Conservation (phyloP, 2,888 invertebrate genomes). For the Hypsopygia costalis region DNA sequence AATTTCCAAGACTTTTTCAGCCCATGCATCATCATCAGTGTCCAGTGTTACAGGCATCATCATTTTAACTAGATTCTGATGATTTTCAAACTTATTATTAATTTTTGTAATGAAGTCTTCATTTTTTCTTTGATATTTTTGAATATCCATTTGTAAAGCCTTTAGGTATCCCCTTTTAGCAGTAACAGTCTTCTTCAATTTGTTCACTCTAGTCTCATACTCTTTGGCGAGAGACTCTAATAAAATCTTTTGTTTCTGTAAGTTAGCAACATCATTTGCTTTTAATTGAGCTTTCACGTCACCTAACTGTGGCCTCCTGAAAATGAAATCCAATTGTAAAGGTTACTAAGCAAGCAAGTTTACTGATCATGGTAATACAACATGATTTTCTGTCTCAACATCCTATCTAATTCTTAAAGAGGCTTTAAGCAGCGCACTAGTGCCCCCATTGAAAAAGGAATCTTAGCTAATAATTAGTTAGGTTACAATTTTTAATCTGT, state of each 20-base stretch:
- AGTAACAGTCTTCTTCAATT: constrained; percentile 52
- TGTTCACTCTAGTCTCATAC: constrained; percentile 58
- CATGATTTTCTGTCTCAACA: too few species aligned
- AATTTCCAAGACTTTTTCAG: constrained; percentile 43
- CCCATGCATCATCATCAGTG: constrained; percentile 44
- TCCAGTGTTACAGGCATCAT: constrained; percentile 32
- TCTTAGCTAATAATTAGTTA: too few species aligned
- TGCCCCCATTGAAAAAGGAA: too few species aligned
- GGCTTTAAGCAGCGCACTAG: too few species aligned
- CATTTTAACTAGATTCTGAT: constrained; percentile 37
- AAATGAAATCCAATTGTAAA: too few species aligned
- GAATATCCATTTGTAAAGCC: constrained; percentile 64
- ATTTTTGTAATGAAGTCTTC: constrained; percentile 52
- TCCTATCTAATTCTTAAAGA: too few species aligned
- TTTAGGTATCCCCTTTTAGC: constrained; percentile 66
- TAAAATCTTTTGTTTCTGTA: constrained; percentile 56
- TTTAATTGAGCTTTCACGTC: constrained; percentile 59
- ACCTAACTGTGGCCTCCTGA: constrained; percentile 63
- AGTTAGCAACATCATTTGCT: constrained; percentile 55
- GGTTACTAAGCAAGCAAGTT: too few species aligned
- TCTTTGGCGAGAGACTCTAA: constrained; percentile 60
- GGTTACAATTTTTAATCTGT: too few species aligned
- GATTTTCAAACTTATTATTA: constrained; percentile 50
- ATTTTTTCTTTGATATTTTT: constrained; percentile 67
- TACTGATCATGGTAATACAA: too few species aligned